Base-by-base conservation (phyloP, 1,140 invertebrate genomes). In the Archegozetes longisetosus region DNA sequence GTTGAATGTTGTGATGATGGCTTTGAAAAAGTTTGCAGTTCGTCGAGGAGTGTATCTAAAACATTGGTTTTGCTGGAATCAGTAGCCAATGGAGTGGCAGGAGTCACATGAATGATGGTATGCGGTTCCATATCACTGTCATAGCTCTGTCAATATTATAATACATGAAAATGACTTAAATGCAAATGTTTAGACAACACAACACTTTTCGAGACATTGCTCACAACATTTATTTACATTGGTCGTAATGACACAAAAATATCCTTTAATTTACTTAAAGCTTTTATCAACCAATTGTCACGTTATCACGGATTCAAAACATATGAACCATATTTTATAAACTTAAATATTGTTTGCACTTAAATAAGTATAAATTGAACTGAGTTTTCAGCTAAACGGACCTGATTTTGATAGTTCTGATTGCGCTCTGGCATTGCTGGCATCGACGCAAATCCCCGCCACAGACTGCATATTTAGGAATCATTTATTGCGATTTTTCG, bases 41-140 rank as follows among this genome's bases (percentile, higher is more conserved):
- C 88, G 70, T 90, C 86, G 86, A 92, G 72, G 82, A 92, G 73
- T 82, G 85, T 84, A 82, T 92, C 87, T 82, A 91, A 85, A 80
- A 86, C 84, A 82, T 88, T 90, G 14, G 49, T 63, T 28, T 52
- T 53, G 72, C 79, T 71, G 76, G 76, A 65, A 56, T 61, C 63
- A 1, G 57, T 50, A 12, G 55, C 51, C 64, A 72, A 74, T 25
- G 62, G 62, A 27, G 62, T 63, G n/a, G 62, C 58, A 14, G 66
- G 66, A 13, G 64, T 64, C 23, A 67, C 66, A 24, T 67, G 66
- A 50, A 67, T 67, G 25, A 66, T 61, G 25, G 64, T 67, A 53
- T 67, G 66, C 46, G 64, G 65, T 51, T 65, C 62, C 49, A 62
- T 63, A 55, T 65, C 56, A 48, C 58, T 58, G 53, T 58, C 57